Percentiles rank a stretch among this genome's conserved stretches.
Evolutionary conservation across 1,140 invertebrate genomes (phyloP).

Genomic region (Euschistus heros): DNA sequence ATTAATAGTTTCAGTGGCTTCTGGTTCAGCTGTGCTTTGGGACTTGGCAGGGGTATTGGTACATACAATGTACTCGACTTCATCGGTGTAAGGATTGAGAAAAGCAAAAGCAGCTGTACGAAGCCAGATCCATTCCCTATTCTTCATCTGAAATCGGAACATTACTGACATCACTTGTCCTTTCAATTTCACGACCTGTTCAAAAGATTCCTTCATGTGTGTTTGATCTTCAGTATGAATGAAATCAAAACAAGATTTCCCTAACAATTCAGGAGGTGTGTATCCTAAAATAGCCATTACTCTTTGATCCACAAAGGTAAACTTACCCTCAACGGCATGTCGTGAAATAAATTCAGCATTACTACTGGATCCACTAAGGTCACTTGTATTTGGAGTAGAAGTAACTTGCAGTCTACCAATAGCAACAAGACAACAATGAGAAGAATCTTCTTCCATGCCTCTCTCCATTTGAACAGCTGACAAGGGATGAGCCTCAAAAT

Average conservation of each 20-base stretch:
- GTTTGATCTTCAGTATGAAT: slow-evolving; percentile 91
- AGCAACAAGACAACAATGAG: slow-evolving; percentile 93
- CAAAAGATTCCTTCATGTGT: slow-evolving; percentile 96
- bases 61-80: slow-evolving; percentile 95
- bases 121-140: slow-evolving; percentile 88
- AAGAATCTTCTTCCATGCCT: slow-evolving; percentile 61
- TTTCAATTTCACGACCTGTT: slow-evolving; percentile 88
- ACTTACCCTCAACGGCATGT: slow-evolving; percentile 89
- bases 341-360: slow-evolving; percentile 87
- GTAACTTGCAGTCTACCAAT: slow-evolving; percentile 95
- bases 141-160: slow-evolving; percentile 91
- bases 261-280: slow-evolving; percentile 83
- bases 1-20: slow-evolving; percentile 34
- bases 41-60: slow-evolving; percentile 88
- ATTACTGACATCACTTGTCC: slow-evolving; percentile 91
- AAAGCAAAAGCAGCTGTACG: slow-evolving; percentile 93
- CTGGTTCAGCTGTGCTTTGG: slow-evolving; percentile 21
- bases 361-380: slow-evolving; percentile 74
- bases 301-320: slow-evolving; percentile 96
- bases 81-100: slow-evolving; percentile 92
- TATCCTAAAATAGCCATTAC: slow-evolving; percentile 85
- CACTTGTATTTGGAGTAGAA: slow-evolving; percentile 84
- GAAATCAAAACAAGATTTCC: slow-evolving; percentile 92
- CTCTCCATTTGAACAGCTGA: slow-evolving; percentile 66
- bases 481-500: slow-evolving; percentile 34